A percentile compares a stretch with the other conserved stretches of the same genome.
phyloP scores from a whole-genome alignment of 2,797 vertebrate genomes.

The Poeciliopsis gracilis region DNA sequence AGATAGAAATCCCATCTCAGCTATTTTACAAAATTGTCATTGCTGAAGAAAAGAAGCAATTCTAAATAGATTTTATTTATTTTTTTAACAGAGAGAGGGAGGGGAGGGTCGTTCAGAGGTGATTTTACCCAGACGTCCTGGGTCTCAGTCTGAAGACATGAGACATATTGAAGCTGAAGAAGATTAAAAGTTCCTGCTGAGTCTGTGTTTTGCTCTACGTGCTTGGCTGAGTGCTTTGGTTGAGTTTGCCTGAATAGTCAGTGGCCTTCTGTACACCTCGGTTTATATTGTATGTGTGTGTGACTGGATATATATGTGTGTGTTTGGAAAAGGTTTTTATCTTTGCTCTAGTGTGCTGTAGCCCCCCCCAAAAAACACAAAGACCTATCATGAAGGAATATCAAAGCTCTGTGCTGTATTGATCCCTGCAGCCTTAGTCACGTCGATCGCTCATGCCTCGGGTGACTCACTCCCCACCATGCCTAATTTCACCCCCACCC shows the following conservation, averaged over 20 bases:
- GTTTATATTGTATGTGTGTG: slow-evolving; percentile 34
- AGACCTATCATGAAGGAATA: slow-evolving; percentile 75
- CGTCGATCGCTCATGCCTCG: slow-evolving; percentile 74
- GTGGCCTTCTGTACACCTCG: slow-evolving; percentile 49
- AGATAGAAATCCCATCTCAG: slow-evolving; percentile 41
- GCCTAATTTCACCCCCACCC: slow-evolving; percentile 67
- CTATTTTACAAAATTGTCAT: slow-evolving; percentile 33
- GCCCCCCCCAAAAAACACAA: slow-evolving; percentile 58
- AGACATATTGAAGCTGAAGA: slow-evolving; percentile 75
- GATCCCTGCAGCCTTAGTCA: slow-evolving; percentile 65
- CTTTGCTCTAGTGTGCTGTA: slow-evolving; percentile 52
- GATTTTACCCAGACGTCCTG: slow-evolving; percentile 51
- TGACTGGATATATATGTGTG: slow-evolving; percentile 12
- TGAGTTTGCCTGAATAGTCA: slow-evolving; percentile 54
- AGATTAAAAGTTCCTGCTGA: slow-evolving; percentile 73
- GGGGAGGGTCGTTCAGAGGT: slow-evolving; percentile 1
- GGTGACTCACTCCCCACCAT: slow-evolving; percentile 60
- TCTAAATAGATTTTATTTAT: slow-evolving; percentile 56
- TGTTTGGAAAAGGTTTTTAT: slow-evolving; percentile 54
- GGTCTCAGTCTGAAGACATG: slow-evolving; percentile 63
- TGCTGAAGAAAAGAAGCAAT: slow-evolving; percentile 37
- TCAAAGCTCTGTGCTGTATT: slow-evolving; percentile 74
- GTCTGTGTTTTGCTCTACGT: slow-evolving; percentile 61
- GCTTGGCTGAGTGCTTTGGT: slow-evolving; percentile 62
- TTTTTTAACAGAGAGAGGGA: slow-evolving; percentile 11